These are phyloP conservation scores for Philaenus spumarius DNA, from an alignment of 1,140 invertebrate genomes.

Conservation along the genomic window DNA sequence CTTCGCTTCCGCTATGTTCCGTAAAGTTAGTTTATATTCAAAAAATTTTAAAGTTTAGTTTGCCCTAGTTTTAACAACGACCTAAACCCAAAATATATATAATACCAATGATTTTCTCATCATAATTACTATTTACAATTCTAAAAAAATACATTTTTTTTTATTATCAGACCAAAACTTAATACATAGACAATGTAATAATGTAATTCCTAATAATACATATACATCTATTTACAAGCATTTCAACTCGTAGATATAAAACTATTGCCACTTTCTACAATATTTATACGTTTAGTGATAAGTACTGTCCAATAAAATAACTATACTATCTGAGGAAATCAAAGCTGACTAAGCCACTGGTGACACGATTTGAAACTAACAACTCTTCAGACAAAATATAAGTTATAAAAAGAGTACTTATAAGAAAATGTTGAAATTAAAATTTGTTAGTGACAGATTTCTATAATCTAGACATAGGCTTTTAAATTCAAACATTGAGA, in stretches of 20 bases:
- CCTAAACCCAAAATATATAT: slow-evolving; percentile 15
- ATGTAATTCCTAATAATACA: slow-evolving; percentile 5
- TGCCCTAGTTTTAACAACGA: not conserved
- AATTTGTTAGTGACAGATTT: too few species aligned
- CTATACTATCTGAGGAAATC: not conserved
- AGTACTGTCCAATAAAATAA: not conserved
- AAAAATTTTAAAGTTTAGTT: too few species aligned
- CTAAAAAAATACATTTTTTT: slow-evolving; percentile 15
- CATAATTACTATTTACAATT: slow-evolving; percentile 7
- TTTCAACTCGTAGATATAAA: not conserved
- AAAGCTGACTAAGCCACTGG: not conserved
- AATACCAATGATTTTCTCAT: not conserved
- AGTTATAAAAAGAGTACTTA: too few species aligned
- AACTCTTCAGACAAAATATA: too few species aligned
- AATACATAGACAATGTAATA: not conserved
- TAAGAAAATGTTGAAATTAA: too few species aligned
- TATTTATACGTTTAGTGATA: slow-evolving; percentile 6
- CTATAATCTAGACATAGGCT: too few species aligned
- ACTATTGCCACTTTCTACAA: not conserved
- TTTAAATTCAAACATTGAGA: too few species aligned
- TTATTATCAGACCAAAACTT: slow-evolving; percentile 7
- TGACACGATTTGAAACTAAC: too few species aligned
- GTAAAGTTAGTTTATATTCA: too few species aligned
- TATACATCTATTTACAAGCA: slow-evolving; percentile 13
- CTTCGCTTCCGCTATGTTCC: too few species aligned